Conservation (phyloP, 2,888 invertebrate genomes). For the Polia nebulosa region DNA sequence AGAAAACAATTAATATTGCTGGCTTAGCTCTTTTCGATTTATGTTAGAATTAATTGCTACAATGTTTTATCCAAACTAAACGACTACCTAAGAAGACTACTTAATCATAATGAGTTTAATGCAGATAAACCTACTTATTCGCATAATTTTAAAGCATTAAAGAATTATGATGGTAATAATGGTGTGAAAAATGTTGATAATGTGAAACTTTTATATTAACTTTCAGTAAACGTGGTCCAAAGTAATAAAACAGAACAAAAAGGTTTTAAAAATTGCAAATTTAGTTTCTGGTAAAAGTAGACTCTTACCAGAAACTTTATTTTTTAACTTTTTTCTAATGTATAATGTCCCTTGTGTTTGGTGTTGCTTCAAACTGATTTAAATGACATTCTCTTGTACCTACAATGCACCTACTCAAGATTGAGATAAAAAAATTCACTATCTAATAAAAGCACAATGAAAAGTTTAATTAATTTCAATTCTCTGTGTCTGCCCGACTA, state of each 20-base stretch:
- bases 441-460: slow-evolving; percentile 50
- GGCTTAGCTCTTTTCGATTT: slow-evolving; percentile 38
- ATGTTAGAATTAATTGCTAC: slow-evolving; percentile 23
- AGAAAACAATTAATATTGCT: slow-evolving; percentile 56
- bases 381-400: slow-evolving; percentile 6
- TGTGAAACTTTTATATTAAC: neutral
- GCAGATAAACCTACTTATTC: neutral
- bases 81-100: neutral
- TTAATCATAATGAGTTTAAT: slow-evolving; percentile 9
- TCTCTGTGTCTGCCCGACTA: slow-evolving; percentile 59
- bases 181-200: neutral
- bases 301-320: neutral
- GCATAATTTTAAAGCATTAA: neutral
- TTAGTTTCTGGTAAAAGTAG: neutral
- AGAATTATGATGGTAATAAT: neutral
- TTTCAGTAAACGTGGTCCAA: neutral
- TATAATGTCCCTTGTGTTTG: neutral
- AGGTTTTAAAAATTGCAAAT: neutral
- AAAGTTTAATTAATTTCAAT: slow-evolving; percentile 57
- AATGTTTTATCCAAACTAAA: slow-evolving; percentile 22
- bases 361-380: neutral
- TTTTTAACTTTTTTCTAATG: neutral
- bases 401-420: slow-evolving; percentile 10
- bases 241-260: neutral
- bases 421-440: slow-evolving; percentile 22